These are phyloP conservation scores for Eristalis arbustorum DNA, from an alignment of 2,888 invertebrate genomes.

Conservation along the genomic window DNA sequence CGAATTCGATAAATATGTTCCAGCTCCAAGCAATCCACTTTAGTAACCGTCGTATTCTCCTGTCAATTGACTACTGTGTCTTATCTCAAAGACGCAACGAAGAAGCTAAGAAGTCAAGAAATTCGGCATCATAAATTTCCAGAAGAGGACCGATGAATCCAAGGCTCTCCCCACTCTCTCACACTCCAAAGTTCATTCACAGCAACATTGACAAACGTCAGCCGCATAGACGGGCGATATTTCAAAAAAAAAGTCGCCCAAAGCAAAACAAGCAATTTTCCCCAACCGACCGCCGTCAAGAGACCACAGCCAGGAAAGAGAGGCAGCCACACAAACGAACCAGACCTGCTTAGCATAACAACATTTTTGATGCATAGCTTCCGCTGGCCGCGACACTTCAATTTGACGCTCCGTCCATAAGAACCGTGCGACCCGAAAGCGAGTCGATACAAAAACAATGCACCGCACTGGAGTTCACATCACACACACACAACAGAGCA, in stretches of 20 bases:
- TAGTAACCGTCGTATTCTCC: too few relatives aligned
- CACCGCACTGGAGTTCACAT: not conserved
- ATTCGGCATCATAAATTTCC: not conserved
- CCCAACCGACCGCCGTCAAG: too few relatives aligned
- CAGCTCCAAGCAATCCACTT: too few relatives aligned
- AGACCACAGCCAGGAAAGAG: not conserved
- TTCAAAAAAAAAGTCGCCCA: not conserved
- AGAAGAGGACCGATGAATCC: not conserved
- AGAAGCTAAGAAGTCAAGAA: not conserved
- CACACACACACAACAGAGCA: not conserved
- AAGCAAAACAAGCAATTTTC: not conserved
- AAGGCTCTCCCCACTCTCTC: not conserved
- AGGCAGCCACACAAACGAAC: not conserved
- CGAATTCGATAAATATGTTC: too few relatives aligned
- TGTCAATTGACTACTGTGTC: not conserved
- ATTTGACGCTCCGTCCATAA: not conserved
- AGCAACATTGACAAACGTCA: not conserved
- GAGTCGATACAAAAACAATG: not conserved
- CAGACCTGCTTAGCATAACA: not conserved
- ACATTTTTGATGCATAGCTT: not conserved
- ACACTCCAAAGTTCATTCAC: not conserved
- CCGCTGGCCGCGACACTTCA: not conserved
- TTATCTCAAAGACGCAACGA: not conserved
- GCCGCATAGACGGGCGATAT: not conserved
- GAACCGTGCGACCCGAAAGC: constrained; percentile 1